These are phyloP conservation scores for Lacerta viridis DNA, from an alignment of 2,797 vertebrate species.

Conservation along the genomic window DNA sequence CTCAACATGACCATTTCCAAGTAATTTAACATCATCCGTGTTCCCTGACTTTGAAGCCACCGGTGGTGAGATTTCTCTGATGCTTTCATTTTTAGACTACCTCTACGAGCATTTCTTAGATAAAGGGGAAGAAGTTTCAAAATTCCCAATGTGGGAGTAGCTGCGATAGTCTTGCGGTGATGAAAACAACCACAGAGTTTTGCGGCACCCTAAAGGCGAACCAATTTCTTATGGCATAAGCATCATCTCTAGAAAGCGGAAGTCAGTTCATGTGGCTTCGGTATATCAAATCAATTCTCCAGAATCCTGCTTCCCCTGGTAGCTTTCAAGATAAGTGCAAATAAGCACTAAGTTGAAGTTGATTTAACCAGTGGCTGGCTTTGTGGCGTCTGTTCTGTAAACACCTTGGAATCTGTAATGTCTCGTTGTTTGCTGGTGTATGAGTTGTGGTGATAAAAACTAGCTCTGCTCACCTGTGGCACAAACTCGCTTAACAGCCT, in stretches of 20 bases:
- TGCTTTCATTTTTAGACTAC: neutral
- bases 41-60: neutral
- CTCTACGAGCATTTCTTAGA: neutral
- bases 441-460: too few relatives aligned
- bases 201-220: too few relatives aligned
- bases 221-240: too few relatives aligned
- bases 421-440: neutral
- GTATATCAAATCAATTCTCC: constrained; percentile 21
- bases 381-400: neutral
- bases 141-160: neutral
- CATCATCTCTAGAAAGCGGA: neutral
- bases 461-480: neutral
- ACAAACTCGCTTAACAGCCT: neutral
- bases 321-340: constrained; percentile 1
- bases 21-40: neutral
- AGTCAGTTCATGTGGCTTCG: neutral
- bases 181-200: too few relatives aligned
- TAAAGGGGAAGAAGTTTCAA: too few relatives aligned
- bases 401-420: neutral
- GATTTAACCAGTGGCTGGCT: neutral
- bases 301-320: neutral
- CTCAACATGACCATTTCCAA: neutral
- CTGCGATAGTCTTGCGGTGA: too few relatives aligned
- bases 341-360: neutral
- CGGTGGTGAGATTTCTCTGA: neutral